Conservation (phyloP, 2,113 vertebrate genomes). For the Eolophus roseicapilla region DNA sequence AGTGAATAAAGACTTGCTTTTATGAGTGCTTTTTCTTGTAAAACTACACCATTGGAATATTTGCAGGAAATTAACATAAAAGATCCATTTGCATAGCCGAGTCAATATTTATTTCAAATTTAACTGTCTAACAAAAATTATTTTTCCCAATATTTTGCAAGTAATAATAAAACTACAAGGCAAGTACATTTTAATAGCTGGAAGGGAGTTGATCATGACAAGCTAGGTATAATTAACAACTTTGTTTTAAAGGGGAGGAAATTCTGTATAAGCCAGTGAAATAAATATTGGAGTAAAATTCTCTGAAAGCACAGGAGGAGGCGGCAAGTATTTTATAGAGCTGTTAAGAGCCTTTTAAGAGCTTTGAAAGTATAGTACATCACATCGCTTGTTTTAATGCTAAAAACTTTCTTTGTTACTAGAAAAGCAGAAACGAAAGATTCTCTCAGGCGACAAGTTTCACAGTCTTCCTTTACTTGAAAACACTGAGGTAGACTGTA, state of each 20-base stretch:
- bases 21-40: neutral
- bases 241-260: slow-evolving; percentile 64
- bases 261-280: slow-evolving; percentile 54
- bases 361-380: slow-evolving; percentile 63
- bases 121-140: slow-evolving; percentile 36
- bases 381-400: slow-evolving; percentile 65
- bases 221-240: slow-evolving; percentile 69
- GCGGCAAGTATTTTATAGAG: slow-evolving; percentile 68
- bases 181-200: slow-evolving; percentile 64
- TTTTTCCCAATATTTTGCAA: slow-evolving; percentile 45
- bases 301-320: slow-evolving; percentile 64
- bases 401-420: slow-evolving; percentile 51
- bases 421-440: slow-evolving; percentile 19
- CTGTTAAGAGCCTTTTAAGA: slow-evolving; percentile 74
- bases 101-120: slow-evolving; percentile 59
- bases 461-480: neutral
- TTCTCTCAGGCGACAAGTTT: neutral
- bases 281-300: slow-evolving; percentile 71
- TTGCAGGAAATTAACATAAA: slow-evolving; percentile 48
- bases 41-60: slow-evolving; percentile 35
- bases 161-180: slow-evolving; percentile 63
- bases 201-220: slow-evolving; percentile 53
- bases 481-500: neutral
- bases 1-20: slow-evolving; percentile 25
- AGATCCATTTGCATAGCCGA: slow-evolving; percentile 10